Evolutionary conservation across 2,797 vertebrate genomes (phyloP), one percentile per base, ranked within the genome.

Genomic region (Rhadinocentrus ornatus): DNA sequence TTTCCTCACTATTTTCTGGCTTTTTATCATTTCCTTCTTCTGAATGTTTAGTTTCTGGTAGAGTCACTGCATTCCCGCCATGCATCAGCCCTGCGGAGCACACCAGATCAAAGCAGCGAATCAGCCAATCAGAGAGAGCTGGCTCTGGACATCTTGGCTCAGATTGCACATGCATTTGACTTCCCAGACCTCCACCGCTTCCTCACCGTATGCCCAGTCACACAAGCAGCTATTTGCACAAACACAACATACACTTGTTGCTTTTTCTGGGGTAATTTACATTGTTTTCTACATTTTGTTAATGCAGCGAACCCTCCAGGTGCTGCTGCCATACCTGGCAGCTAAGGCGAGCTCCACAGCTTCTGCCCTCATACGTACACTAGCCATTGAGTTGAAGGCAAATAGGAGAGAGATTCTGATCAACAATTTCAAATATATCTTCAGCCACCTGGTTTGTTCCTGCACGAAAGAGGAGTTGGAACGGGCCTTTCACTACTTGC

Each of bases 361-460:
- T 56, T 99, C 97, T 16, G 85, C 94, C 20, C 96, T 99, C 66
- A 99, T 98, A 85, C 95, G 97, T 71, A 97, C 95, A 20, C 92
- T 99, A 80, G 98, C 97, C 80, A 98, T 96, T 77, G 97, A 99
- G 82, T 59, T 99, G 73, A 98, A 98, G 63, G 96, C 96, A 83
- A 99, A 96, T 89, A 94, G 96, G 69, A 95, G 97, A 84, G 97
- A 99, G 87, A 99, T 99, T 81, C 94, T 99, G 63, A 97, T 99
- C 89, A 99, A 96, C 91, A 99, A 99, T 89, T 99, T 99, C 90
- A 99, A 99, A 78, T 99, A 99, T 86, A 99, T 99, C 82, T 99
- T 99, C 86, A 99, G 98, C 76, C 97, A 99, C 74, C 92, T 99
- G 89, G 97, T 99, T 66, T 99, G 98, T 89, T 99, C 97, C 82